A percentile compares a stretch with the other conserved stretches of the same genome.
These are phyloP conservation scores for Xestia ashworthii DNA, from an alignment of 2,888 invertebrate genomes.

Conservation along the genomic window DNA sequence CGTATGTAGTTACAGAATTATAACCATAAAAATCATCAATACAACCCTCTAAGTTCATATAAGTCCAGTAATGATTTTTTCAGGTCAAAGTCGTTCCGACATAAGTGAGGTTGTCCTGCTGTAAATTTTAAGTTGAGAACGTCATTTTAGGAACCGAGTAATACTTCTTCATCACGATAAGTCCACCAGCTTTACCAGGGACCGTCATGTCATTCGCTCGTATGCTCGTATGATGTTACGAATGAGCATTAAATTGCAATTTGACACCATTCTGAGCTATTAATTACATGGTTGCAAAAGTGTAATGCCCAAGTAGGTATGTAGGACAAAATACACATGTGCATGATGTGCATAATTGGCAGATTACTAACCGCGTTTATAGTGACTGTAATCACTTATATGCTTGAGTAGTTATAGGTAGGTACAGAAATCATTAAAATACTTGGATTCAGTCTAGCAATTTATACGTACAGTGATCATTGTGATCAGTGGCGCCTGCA, in stretches of 20 bases:
- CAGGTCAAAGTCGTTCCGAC: too few species aligned
- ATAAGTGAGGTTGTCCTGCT: too few species aligned
- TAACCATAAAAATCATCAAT: too few species aligned
- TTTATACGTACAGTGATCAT: background rate
- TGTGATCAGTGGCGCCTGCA: too few species aligned
- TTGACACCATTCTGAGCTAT: slow-evolving; percentile 38
- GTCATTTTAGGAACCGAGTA: background rate
- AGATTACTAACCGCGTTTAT: background rate
- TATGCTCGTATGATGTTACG: slow-evolving; percentile 15
- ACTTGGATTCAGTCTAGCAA: too few species aligned
- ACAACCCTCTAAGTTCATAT: too few species aligned
- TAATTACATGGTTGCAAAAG: slow-evolving; percentile 37
- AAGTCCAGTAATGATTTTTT: too few species aligned
- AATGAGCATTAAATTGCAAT: slow-evolving; percentile 29
- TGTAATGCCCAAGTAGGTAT: slow-evolving; percentile 13
- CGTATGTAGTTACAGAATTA: too few species aligned
- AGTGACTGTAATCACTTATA: background rate
- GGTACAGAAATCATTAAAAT: background rate
- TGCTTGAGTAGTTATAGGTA: background rate
- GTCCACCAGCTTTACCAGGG: background rate
- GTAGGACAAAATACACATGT: slow-evolving; percentile 30
- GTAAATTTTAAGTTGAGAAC: background rate
- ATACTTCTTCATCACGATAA: background rate
- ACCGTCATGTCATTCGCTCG: background rate
- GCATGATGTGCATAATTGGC: slow-evolving; percentile 14